Evolutionary conservation across 2,797 vertebrate species (phyloP), one percentile per base, ranked within the genome.

Genomic region (Peromyscus eremicus): DNA sequence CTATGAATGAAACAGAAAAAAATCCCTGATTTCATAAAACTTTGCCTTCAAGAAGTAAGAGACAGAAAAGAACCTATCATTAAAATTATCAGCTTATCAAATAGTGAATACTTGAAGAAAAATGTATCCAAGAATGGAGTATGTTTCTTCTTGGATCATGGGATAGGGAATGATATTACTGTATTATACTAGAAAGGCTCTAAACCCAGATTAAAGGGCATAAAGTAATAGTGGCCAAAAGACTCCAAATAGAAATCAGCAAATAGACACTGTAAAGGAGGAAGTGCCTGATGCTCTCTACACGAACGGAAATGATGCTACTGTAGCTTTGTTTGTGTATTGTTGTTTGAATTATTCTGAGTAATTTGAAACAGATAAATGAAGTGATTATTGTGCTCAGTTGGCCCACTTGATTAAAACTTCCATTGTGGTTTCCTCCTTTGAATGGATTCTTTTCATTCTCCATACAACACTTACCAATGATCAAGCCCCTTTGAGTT

Each of bases 351-450:
- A 68, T 89, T 37, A 81, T 68, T 92, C 60, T 29, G 19, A 70
- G 8, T 14, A 94, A 71, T 94, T 89, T 86, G 7, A 21, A 92
- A 76, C 11, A 92, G 55, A 94, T 60, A 85, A 55, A 19, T 43
- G 9, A 86, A 49, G 73, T 16, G 76, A 86, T 92, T 66, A 64
- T 81, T 46, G 16, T 64, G 3, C 19, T 87, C 60, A 34, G 5
- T 83, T 83, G 43, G 4, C 68, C 16, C 55, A 75, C 23, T 86
- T 77, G 40, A 92, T 71, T 16, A 12, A 97, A 66, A 29, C 34
- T 75, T 92, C 16, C 57, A 75, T 12, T 92, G 79, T 25, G 25
- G 60, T 89, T 89, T 76, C 66, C 40, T 43, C 82, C 21, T 85
- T 37, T 62, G 32, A 29, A 79, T 73, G 2, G 71, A 73, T 57